phyloP scores from a whole-genome alignment of 2,888 invertebrate species.

The Scaptomyza reducta region DNA sequence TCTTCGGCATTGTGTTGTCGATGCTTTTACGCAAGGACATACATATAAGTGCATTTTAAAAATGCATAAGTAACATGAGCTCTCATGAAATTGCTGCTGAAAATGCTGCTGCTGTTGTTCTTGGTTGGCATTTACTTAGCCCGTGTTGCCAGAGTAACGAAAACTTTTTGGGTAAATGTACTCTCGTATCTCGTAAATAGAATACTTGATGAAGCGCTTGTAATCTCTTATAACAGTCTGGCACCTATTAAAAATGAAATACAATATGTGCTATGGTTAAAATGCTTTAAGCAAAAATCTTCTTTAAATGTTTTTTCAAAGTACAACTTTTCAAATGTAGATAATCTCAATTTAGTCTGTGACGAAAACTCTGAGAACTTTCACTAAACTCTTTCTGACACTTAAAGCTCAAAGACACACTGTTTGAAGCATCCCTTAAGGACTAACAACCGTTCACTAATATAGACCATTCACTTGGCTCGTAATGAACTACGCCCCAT shows the following conservation, averaged over 20 bases:
- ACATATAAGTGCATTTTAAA: constrained; percentile 73
- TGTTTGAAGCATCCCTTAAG: constrained; percentile 1
- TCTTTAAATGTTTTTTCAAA: too few relatives aligned
- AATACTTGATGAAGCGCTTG: constrained; percentile 53
- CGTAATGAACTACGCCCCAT: constrained; percentile 67
- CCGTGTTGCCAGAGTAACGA: constrained; percentile 14
- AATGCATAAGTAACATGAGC: constrained; percentile 69
- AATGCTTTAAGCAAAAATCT: too few relatives aligned
- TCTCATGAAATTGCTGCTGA: constrained; percentile 49
- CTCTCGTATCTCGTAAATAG: constrained; percentile 53
- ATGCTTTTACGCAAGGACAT: constrained; percentile 63
- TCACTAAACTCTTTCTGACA: neutral
- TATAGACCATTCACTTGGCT: constrained; percentile 20
- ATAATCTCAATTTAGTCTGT: neutral
- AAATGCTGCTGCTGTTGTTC: constrained; percentile 26
- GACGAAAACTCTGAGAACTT: neutral
- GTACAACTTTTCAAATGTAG: too few relatives aligned
- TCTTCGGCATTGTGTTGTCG: constrained; percentile 52
- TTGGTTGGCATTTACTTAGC: constrained; percentile 39
- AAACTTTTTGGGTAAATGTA: constrained; percentile 14
- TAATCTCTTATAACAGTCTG: constrained; percentile 25
- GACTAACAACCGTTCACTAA: constrained; percentile 13
- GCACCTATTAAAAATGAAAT: constrained; percentile 13
- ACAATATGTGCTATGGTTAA: neutral
- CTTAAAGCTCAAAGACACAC: neutral